Evolutionary conservation across 2,888 invertebrate species (phyloP).

Genomic region (Pheosia gnoma): DNA sequence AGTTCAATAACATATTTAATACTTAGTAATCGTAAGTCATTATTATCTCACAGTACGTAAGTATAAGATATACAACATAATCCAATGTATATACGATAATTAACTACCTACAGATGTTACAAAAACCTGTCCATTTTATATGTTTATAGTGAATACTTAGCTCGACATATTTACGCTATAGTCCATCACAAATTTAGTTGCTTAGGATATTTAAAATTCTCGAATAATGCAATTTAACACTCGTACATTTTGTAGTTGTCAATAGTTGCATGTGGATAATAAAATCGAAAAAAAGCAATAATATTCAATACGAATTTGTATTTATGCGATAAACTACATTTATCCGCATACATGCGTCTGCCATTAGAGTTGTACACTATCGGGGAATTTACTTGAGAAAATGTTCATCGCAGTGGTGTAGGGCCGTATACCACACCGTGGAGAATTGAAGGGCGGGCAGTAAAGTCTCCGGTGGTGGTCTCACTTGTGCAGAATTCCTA

Average conservation of each 20-base stretch:
- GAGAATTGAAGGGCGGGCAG: too few relatives aligned
- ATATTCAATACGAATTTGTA: constrained; percentile 35
- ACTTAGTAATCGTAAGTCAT: constrained; percentile 34
- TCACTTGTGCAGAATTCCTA: too few relatives aligned
- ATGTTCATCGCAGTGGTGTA: too few relatives aligned
- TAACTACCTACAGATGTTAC: constrained; percentile 37
- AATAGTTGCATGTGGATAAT: constrained; percentile 36
- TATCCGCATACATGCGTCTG: neutral
- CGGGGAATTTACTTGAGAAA: too few relatives aligned
- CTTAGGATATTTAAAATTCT: constrained; percentile 36
- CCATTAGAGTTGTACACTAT: too few relatives aligned
- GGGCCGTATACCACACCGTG: too few relatives aligned
- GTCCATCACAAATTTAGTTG: constrained; percentile 50
- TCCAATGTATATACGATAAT: constrained; percentile 39
- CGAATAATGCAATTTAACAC: constrained; percentile 31
- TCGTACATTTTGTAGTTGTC: constrained; percentile 29
- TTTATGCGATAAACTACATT: neutral
- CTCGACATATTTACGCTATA: constrained; percentile 33
- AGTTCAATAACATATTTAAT: constrained; percentile 34
- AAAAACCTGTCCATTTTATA: constrained; percentile 62
- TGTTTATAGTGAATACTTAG: constrained; percentile 44
- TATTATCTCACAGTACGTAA: constrained; percentile 42
- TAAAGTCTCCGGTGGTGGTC: too few relatives aligned
- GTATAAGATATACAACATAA: constrained; percentile 34
- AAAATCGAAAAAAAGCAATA: constrained; percentile 55